Percentiles rank a stretch among this genome's conserved stretches.
These are phyloP conservation scores for Diadophis punctatus DNA, from an alignment of 2,113 vertebrate species.

Conservation along the genomic window DNA sequence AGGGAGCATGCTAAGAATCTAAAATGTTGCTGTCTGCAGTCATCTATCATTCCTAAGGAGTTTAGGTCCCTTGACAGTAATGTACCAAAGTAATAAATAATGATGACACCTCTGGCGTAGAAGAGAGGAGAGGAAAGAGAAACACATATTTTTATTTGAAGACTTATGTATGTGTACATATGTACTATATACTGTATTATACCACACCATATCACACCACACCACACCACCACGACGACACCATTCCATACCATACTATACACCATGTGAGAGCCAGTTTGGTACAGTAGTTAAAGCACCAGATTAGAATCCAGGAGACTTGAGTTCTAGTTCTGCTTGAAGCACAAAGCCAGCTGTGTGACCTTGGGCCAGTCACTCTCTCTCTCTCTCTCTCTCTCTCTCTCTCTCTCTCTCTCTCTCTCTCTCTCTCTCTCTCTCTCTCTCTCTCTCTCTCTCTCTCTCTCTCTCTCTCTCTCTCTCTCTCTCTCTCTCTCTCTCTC, in stretches of 20 bases:
- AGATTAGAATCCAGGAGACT: neutral
- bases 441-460: no score
- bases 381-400: neutral
- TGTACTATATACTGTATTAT: neutral
- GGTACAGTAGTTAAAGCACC: neutral
- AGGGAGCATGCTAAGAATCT: constrained; percentile 42
- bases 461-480: no score
- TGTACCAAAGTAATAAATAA: constrained; percentile 35
- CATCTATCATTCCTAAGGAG: constrained; percentile 24
- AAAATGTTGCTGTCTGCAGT: constrained; percentile 41
- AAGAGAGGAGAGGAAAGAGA: constrained; percentile 11
- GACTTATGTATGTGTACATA: neutral
- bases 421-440: no score
- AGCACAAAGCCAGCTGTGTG: neutral
- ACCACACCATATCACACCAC: neutral
- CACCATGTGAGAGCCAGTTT: neutral
- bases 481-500: no score
- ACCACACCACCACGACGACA: neutral
- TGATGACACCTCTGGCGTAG: constrained; percentile 30
- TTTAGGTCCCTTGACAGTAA: constrained; percentile 30
- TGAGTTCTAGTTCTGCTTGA: neutral
- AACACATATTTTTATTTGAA: neutral
- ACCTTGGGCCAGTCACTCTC: neutral
- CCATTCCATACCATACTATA: neutral
- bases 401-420: neutral